Evolutionary conservation across 2,113 vertebrate species (phyloP).

Genomic region (Rhea pennata): DNA sequence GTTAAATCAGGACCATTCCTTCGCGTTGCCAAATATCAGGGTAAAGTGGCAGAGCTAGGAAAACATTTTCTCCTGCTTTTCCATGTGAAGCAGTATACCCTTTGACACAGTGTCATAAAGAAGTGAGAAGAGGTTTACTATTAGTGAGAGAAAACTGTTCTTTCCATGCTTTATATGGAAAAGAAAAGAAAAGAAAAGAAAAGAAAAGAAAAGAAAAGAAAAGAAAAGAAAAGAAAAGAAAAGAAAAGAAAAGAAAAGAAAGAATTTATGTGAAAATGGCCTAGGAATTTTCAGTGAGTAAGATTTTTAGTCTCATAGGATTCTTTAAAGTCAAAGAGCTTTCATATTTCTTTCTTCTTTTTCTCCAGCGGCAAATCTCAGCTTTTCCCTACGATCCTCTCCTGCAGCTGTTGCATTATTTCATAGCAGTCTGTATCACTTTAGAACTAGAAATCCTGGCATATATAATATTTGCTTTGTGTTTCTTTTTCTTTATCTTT

Average conservation of each 20-base stretch:
- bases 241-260: no score
- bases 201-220: no score
- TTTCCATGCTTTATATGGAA: neutral
- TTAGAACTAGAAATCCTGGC: neutral
- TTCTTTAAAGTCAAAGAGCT: conserved; percentile 45
- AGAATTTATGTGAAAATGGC: conserved; percentile 13
- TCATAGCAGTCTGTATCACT: conserved; percentile 33
- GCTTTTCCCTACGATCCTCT: neutral
- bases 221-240: no score
- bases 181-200: no score
- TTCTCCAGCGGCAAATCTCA: conserved; percentile 1
- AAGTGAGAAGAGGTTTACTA: neutral
- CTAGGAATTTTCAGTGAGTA: conserved; percentile 33
- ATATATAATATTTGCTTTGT: neutral
- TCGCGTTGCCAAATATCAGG: neutral
- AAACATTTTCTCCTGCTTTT: neutral
- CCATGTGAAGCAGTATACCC: neutral
- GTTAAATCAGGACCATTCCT: neutral
- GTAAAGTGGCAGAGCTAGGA: neutral
- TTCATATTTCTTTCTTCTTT: conserved; percentile 52
- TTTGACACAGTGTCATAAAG: neutral
- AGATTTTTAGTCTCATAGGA: conserved; percentile 22
- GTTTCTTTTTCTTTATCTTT: neutral
- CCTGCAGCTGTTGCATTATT: conserved; percentile 31
- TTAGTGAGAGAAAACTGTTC: neutral